phyloP scores from a whole-genome alignment of 2,113 vertebrate species.

The Cyprinodon brontotheroides region DNA sequence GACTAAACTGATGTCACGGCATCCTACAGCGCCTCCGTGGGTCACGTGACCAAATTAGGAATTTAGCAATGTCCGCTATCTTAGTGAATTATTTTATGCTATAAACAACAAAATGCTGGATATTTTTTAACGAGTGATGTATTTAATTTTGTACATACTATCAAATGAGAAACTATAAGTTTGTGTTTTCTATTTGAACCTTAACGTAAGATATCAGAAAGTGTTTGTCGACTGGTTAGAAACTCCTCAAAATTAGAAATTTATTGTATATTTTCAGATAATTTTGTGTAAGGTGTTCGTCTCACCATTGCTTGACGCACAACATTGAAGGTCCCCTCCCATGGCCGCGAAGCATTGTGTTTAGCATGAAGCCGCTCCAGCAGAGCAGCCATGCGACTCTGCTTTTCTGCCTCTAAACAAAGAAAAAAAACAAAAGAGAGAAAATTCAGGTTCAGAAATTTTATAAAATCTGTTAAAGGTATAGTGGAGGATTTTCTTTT shows the following conservation, averaged over 20 bases:
- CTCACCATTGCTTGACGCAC: constrained; percentile 97
- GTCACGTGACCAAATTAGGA: too few relatives aligned
- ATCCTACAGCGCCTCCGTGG: too few relatives aligned
- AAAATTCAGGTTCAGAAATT: background rate
- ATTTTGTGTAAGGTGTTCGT: background rate
- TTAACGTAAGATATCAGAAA: background rate
- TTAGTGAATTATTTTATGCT: too few relatives aligned
- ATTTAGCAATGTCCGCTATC: too few relatives aligned
- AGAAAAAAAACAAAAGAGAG: constrained; percentile 13
- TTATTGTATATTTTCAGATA: background rate
- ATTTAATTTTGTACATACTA: too few relatives aligned
- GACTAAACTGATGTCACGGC: too few relatives aligned
- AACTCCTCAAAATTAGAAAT: background rate
- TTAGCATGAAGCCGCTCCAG: constrained; percentile 93
- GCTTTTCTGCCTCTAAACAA: constrained; percentile 77
- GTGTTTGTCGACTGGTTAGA: background rate
- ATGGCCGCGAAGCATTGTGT: constrained; percentile 92
- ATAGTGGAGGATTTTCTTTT: too few relatives aligned
- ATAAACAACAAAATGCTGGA: too few relatives aligned
- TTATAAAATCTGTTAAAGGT: too few relatives aligned
- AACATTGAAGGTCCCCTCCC: constrained; percentile 96
- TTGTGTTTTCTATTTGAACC: background rate
- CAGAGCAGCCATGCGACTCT: constrained; percentile 87
- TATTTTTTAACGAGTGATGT: too few relatives aligned
- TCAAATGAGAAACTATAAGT: too few relatives aligned